Evolutionary conservation across 2,888 invertebrate species (phyloP).

Genomic region (Sepioteuthis lessoniana): DNA sequence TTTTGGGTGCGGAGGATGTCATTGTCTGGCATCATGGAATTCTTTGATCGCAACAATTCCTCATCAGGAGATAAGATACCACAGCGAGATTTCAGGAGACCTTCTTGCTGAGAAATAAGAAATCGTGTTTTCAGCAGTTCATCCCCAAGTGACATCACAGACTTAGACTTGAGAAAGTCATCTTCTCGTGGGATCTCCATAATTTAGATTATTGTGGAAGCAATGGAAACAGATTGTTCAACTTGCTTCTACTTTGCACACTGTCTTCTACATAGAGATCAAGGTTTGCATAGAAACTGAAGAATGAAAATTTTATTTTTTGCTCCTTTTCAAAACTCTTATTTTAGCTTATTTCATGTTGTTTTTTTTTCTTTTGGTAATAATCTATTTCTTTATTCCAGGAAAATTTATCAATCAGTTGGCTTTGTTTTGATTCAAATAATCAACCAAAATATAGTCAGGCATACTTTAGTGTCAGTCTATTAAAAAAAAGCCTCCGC

Average conservation of each 20-base stretch:
- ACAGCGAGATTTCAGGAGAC: conserved; percentile 36
- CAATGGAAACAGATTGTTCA: not conserved
- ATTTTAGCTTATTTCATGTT: no score
- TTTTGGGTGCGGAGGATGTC: conserved; percentile 13
- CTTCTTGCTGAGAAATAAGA: conserved; percentile 41
- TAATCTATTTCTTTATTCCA: not conserved
- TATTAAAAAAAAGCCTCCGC: not conserved
- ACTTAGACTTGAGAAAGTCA: not conserved
- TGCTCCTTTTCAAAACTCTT: not conserved
- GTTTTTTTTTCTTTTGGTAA: not conserved
- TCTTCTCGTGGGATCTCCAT: not conserved
- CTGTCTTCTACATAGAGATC: not conserved
- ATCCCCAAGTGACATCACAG: conserved; percentile 12
- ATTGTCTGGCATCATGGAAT: conserved; percentile 1
- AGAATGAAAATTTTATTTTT: not conserved
- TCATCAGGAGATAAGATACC: conserved; percentile 38
- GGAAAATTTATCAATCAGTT: not conserved
- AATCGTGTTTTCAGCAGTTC: conserved; percentile 12
- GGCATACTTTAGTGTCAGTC: not conserved
- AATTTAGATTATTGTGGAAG: not conserved
- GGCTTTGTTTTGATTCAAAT: not conserved
- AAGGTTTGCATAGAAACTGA: not conserved
- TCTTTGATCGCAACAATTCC: not conserved
- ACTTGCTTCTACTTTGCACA: not conserved
- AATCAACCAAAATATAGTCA: not conserved